Evolutionary conservation across 2,113 vertebrate species (phyloP).

Genomic region (Aptenodytes patagonicus): DNA sequence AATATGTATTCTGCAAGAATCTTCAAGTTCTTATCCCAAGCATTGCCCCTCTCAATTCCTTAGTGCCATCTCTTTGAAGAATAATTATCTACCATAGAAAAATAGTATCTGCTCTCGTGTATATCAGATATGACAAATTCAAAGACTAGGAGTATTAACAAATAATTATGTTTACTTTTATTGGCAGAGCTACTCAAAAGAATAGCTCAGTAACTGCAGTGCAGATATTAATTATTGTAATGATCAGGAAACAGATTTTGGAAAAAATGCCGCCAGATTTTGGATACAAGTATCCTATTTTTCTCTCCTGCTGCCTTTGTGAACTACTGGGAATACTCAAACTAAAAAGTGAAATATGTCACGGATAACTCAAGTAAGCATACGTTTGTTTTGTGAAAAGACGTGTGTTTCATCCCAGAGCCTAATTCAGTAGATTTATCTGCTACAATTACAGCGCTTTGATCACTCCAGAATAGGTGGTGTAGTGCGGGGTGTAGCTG

Average conservation of each 20-base stretch:
- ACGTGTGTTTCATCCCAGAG: slow-evolving; percentile 54
- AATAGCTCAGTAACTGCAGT: neutral
- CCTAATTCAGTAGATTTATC: slow-evolving; percentile 76
- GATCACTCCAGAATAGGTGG: slow-evolving; percentile 77
- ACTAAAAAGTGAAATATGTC: slow-evolving; percentile 19
- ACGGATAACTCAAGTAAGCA: slow-evolving; percentile 10
- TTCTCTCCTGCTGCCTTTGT: neutral
- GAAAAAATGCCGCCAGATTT: neutral
- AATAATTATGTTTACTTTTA: neutral
- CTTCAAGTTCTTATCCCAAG: neutral
- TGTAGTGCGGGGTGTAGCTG: slow-evolving; percentile 72
- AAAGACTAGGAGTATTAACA: neutral
- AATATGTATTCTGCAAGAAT: neutral
- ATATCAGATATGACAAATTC: neutral
- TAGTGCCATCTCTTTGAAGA: neutral
- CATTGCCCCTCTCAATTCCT: neutral
- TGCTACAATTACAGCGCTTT: slow-evolving; percentile 76
- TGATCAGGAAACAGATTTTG: neutral
- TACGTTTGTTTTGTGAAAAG: slow-evolving; percentile 61
- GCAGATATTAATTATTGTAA: neutral
- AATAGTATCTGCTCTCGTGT: neutral
- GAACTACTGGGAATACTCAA: neutral
- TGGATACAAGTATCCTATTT: neutral
- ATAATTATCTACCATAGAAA: slow-evolving; percentile 7
- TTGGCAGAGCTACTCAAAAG: neutral